Base-by-base conservation (phyloP, 2,888 invertebrate species). In the Galerucella calmariensis region DNA sequence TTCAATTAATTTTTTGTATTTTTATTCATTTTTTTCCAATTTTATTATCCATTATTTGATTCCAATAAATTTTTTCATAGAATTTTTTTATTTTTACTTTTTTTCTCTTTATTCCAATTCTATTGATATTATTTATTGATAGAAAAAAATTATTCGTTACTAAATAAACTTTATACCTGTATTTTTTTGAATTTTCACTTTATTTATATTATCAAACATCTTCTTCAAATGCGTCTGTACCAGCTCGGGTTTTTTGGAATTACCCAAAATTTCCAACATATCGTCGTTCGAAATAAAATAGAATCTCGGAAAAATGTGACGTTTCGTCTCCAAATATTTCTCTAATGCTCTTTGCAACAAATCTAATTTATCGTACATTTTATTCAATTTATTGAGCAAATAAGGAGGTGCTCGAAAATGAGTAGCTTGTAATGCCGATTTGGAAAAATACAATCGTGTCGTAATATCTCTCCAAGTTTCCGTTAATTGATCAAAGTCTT, bases 181-280 rank as follows among this genome's bases (percentile, higher is more conserved):
- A 66, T 72, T 72, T 89, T 92, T 93, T 74, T 90, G 90, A 74
- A 94, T 89, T 81, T 92, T 91, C 67, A 95, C 88, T 84, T 91
- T 93, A 82, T 92, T 92, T 48, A 97, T 91, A 86, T 95, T 95
- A 85, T 96, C 96, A 86, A 97, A 97, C 53, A 96, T 90, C 85
- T 97, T 97, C 84, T 95, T 96, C 74, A 97, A 89, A 86, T 97
- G 96, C 0, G 93, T 92, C 88, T 96, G 96, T 73, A 97, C 92
- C 62, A 93, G 88, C 82, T 94, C 94, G 0, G 97, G 96, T 81
- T 92, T 93, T 82, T 93, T 95, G 0, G 95, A 93, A 86, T 96
- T 95, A 0, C 95, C 96, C 74, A 97, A 90, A 79, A 97, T 95
- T 87, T 96, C 95, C 68, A 95, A 86, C 80, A 95, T 88, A 84